Evolutionary conservation across 1,140 invertebrate genomes (phyloP).

Genomic region (Cheumatopsyche charites): DNA sequence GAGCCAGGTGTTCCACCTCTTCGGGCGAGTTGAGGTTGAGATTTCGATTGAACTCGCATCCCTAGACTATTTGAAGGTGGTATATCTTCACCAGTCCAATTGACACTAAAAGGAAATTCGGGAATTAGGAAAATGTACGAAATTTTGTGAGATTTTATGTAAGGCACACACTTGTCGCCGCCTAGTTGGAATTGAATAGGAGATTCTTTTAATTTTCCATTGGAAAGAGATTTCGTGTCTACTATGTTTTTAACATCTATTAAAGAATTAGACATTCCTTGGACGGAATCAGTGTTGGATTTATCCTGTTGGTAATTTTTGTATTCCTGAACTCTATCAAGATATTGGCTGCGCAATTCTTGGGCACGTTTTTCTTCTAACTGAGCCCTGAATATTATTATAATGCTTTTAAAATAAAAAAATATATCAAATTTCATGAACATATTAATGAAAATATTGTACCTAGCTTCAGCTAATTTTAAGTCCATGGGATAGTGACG

Average conservation of each 20-base stretch:
- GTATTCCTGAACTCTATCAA: slow-evolving; percentile 44
- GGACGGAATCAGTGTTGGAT: neutral
- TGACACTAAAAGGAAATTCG: slow-evolving; percentile 40
- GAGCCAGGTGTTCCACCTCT: slow-evolving; percentile 6
- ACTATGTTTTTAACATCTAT: neutral
- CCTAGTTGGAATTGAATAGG: slow-evolving; percentile 42
- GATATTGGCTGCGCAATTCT: slow-evolving; percentile 42
- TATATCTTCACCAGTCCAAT: slow-evolving; percentile 45
- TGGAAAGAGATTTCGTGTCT: slow-evolving; percentile 24
- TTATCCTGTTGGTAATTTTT: slow-evolving; percentile 23
- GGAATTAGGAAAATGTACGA: slow-evolving; percentile 1
- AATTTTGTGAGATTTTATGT: neutral
- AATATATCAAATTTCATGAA: neutral
- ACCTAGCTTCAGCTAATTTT: slow-evolving; percentile 60
- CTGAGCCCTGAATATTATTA: slow-evolving; percentile 16
- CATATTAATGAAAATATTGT: neutral
- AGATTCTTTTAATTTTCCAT: slow-evolving; percentile 37
- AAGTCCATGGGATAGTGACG: slow-evolving; percentile 58
- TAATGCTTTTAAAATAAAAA: neutral
- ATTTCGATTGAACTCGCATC: slow-evolving; percentile 36
- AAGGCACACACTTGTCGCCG: slow-evolving; percentile 44
- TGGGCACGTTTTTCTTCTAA: slow-evolving; percentile 34
- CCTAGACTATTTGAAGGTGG: slow-evolving; percentile 19
- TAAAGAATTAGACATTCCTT: slow-evolving; percentile 5
- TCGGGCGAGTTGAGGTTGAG: slow-evolving; percentile 35